Percentiles rank a stretch among this genome's conserved stretches.
phyloP scores from a whole-genome alignment of 2,797 vertebrate species.

The Manis pentadactyla region DNA sequence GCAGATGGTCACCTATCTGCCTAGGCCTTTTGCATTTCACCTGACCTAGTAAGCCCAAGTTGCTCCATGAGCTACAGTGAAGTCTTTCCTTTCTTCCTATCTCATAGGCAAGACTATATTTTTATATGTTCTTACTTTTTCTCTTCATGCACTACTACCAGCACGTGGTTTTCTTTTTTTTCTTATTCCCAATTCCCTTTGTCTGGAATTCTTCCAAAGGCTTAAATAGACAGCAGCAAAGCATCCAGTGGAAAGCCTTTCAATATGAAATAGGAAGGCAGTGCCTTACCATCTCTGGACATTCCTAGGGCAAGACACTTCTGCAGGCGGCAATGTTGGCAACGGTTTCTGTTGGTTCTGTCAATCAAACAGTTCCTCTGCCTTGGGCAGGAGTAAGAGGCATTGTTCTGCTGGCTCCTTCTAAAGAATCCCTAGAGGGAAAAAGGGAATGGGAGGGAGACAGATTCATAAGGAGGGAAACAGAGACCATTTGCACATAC shows the following conservation, averaged over 20 bases:
- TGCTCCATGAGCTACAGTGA: neutral
- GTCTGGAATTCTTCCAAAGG: conserved; percentile 73
- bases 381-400: conserved; percentile 98
- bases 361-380: conserved; percentile 99
- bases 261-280: conserved; percentile 70
- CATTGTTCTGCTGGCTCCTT: conserved; percentile 99
- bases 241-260: conserved; percentile 78
- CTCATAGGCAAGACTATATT: neutral
- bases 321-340: conserved; percentile 99
- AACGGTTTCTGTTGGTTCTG: conserved; percentile 99
- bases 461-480: conserved; percentile 17
- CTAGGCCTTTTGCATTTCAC: neutral
- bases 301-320: conserved; percentile 99
- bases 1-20: neutral
- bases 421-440: conserved; percentile 96
- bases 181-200: conserved; percentile 7
- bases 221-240: conserved; percentile 74
- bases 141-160: conserved; percentile 9
- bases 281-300: conserved; percentile 98
- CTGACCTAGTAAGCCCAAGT: neutral
- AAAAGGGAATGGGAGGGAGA: conserved; percentile 47
- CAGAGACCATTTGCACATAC: conserved; percentile 20
- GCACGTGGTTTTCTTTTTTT: conserved; percentile 49
- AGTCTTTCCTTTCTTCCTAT: neutral
- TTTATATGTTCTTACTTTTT: conserved; percentile 40